A percentile compares a stretch with the other conserved stretches of the same genome.
Evolutionary conservation across 2,113 vertebrate genomes (phyloP).

Genomic region (Alexandromys fortis): DNA sequence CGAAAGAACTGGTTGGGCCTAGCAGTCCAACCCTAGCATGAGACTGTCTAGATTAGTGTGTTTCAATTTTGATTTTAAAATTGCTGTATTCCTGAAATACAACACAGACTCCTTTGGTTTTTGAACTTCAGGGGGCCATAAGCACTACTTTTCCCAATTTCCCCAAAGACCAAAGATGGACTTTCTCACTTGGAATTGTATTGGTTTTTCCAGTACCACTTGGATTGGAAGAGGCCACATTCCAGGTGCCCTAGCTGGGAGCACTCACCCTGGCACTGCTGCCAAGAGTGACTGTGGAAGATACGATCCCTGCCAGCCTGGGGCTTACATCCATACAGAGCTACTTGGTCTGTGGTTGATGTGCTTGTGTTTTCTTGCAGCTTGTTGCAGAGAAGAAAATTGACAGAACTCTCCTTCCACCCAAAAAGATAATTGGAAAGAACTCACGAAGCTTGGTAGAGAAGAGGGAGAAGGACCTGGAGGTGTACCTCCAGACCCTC

Average conservation of each 20-base stretch:
- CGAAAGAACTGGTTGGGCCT: not conserved
- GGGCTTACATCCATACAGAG: not conserved
- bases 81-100: not conserved
- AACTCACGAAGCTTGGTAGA: slow-evolving; percentile 97
- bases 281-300: not conserved
- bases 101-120: not conserved
- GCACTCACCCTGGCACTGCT: not conserved
- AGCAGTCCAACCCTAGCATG: not conserved
- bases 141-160: slow-evolving; percentile 39
- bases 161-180: not conserved
- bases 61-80: slow-evolving; percentile 39
- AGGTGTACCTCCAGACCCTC: slow-evolving; percentile 95
- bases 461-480: slow-evolving; percentile 95
- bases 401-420: slow-evolving; percentile 94
- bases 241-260: not conserved
- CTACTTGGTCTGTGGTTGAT: slow-evolving; percentile 49
- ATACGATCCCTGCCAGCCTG: not conserved
- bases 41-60: not conserved
- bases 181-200: not conserved
- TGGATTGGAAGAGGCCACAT: slow-evolving; percentile 6
- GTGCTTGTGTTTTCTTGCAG: slow-evolving; percentile 84
- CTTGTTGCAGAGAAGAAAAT: slow-evolving; percentile 94
- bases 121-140: not conserved
- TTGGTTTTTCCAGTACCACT: slow-evolving; percentile 4
- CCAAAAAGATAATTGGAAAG: slow-evolving; percentile 98